Percentiles rank a stretch among this genome's conserved stretches.
Conservation (phyloP, 1,140 invertebrate species). For the Drosophila insularis region DNA sequence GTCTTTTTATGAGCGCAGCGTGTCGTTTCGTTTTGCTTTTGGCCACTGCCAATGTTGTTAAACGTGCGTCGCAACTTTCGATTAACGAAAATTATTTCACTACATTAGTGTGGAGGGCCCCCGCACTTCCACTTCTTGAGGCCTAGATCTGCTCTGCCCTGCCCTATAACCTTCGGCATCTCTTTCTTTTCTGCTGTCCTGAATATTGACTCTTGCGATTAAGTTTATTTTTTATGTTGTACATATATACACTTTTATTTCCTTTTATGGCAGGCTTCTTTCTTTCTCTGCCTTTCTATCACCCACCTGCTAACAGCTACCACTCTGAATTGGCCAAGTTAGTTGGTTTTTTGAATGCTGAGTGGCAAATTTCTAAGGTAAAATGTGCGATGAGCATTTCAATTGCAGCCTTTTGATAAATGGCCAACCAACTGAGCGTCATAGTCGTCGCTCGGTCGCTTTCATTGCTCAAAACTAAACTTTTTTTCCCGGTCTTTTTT, state of each 20-base stretch:
- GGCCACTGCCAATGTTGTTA: constrained; percentile 56
- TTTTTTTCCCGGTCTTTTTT: constrained; percentile 19
- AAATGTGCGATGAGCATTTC: constrained; percentile 65
- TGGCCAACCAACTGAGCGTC: constrained; percentile 53
- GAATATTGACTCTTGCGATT: constrained; percentile 49
- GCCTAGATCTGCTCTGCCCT: background rate
- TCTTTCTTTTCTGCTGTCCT: background rate
- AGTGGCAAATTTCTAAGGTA: constrained; percentile 62
- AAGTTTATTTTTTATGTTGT: constrained; percentile 35
- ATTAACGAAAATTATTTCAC: constrained; percentile 79
- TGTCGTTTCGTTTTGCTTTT: constrained; percentile 56
- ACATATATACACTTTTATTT: constrained; percentile 54
- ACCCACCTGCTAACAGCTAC: background rate
- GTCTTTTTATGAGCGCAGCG: constrained; percentile 76
- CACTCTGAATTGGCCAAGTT: constrained; percentile 50
- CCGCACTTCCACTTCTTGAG: constrained; percentile 22
- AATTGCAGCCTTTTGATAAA: constrained; percentile 76
- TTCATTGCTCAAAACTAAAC: constrained; percentile 63
- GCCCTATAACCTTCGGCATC: background rate
- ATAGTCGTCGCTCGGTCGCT: constrained; percentile 38
- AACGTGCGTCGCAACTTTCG: constrained; percentile 76
- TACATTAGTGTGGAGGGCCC: constrained; percentile 58
- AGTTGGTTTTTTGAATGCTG: constrained; percentile 35
- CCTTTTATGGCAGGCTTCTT: constrained; percentile 48
- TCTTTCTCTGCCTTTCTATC: background rate